Percentiles rank a stretch among this genome's conserved stretches.
Conservation (phyloP, 2,888 invertebrate genomes). For the Scaeva pyrastri region DNA sequence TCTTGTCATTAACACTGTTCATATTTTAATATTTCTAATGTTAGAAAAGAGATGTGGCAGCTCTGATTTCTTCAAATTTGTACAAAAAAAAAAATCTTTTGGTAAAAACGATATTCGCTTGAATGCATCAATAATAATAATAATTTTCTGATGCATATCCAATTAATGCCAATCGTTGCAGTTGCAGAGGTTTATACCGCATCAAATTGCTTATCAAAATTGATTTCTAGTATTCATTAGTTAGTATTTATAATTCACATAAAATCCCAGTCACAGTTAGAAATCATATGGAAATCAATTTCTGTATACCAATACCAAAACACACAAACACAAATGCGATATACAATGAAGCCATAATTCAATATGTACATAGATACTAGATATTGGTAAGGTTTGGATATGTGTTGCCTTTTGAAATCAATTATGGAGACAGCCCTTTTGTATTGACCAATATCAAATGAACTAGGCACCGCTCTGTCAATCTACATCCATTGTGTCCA, state of each 20-base stretch:
- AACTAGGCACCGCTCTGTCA: not conserved
- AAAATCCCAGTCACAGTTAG: conserved; percentile 47
- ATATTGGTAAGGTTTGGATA: too few species aligned
- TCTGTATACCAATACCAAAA: conserved; percentile 20
- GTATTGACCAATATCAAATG: not conserved
- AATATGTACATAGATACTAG: too few species aligned
- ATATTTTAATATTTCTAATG: too few species aligned
- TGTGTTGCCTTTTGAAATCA: not conserved
- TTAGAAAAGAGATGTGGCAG: too few species aligned
- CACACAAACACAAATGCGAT: not conserved
- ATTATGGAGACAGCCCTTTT: not conserved
- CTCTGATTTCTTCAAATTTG: too few species aligned
- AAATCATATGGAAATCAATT: conserved; percentile 47
- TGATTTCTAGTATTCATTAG: conserved; percentile 55
- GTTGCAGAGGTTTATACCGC: not conserved
- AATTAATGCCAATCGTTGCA: not conserved
- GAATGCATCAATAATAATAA: conserved; percentile 23
- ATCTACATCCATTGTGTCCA: not conserved
- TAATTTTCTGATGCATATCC: conserved; percentile 6
- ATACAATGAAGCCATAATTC: too few species aligned
- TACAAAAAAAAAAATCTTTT: not conserved
- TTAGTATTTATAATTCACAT: conserved; percentile 51
- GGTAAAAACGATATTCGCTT: not conserved
- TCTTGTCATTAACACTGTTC: too few species aligned
- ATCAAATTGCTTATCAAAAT: conserved; percentile 53